phyloP scores from a whole-genome alignment of 1,140 invertebrate species.

The Meloidogyne hapla region DNA sequence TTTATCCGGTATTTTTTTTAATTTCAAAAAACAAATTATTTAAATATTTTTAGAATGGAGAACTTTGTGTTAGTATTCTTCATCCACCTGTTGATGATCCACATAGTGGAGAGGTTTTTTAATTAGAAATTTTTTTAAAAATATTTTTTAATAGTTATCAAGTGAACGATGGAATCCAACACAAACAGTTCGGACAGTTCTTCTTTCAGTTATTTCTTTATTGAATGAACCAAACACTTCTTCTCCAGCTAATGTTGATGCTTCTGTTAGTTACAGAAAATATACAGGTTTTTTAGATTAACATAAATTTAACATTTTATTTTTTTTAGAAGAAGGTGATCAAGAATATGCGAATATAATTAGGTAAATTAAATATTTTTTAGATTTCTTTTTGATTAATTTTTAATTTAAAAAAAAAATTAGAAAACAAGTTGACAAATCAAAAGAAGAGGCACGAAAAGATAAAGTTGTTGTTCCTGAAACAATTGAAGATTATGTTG shows the following conservation, averaged over 20 bases:
- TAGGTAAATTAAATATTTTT: slow-evolving; percentile 18
- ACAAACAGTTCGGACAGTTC: slow-evolving; percentile 95
- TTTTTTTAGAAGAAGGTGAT: slow-evolving; percentile 82
- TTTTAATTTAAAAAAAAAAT: slow-evolving; percentile 39
- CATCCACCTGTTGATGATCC: slow-evolving; percentile 98
- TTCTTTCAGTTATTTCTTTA: slow-evolving; percentile 95
- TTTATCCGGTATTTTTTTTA: slow-evolving; percentile 85
- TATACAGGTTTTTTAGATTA: slow-evolving; percentile 77
- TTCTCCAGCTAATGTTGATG: slow-evolving; percentile 98
- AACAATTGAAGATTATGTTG: slow-evolving; percentile 95
- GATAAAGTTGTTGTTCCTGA: slow-evolving; percentile 94
- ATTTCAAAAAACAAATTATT: too few species aligned
- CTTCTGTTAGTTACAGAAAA: slow-evolving; percentile 96
- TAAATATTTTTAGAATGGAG: slow-evolving; percentile 79
- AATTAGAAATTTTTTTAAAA: background rate
- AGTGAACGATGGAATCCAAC: slow-evolving; percentile 99
- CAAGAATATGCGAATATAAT: slow-evolving; percentile 83
- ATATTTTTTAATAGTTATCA: slow-evolving; percentile 71
- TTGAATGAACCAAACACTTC: slow-evolving; percentile 99
- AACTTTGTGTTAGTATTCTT: slow-evolving; percentile 97
- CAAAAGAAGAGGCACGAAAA: slow-evolving; percentile 87
- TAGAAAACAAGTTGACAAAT: slow-evolving; percentile 80
- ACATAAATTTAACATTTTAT: background rate
- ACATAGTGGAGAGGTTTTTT: slow-evolving; percentile 81
- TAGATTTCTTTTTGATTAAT: too few species aligned